A percentile compares a stretch with the other conserved stretches of the same genome.
These are phyloP conservation scores for Speoplatyrhinus poulsoni DNA, from an alignment of 2,113 vertebrate genomes.

Conservation along the genomic window DNA sequence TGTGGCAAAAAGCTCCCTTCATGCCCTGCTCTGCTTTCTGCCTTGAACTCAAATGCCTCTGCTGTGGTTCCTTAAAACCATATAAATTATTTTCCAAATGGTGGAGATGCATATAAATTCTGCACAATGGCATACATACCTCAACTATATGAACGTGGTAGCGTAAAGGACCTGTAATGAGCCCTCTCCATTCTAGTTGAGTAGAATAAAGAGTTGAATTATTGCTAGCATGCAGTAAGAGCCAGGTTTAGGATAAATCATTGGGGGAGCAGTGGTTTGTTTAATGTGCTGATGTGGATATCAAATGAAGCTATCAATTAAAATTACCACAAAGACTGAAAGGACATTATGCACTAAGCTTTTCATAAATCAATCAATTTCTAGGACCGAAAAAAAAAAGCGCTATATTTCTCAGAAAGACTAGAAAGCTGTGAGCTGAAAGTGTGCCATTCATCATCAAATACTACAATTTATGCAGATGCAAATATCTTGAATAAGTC, in stretches of 20 bases:
- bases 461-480: conserved; percentile 55
- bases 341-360: conserved; percentile 47
- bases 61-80: conserved; percentile 28
- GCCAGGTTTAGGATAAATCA: conserved; percentile 49
- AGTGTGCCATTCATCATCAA: conserved; percentile 58
- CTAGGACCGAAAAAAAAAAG: conserved; percentile 11
- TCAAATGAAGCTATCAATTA: conserved; percentile 70
- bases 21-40: conserved; percentile 1
- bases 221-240: conserved; percentile 36
- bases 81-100: conserved; percentile 32
- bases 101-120: conserved; percentile 16
- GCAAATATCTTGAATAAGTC: conserved; percentile 46
- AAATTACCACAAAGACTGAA: conserved; percentile 50
- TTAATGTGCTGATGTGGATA: conserved; percentile 60
- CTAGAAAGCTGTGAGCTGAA: conserved; percentile 23
- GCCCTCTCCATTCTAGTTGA: conserved; percentile 35
- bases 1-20: not conserved
- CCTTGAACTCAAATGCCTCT: not conserved
- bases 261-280: conserved; percentile 36
- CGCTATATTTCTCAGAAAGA: conserved; percentile 42
- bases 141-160: conserved; percentile 11
- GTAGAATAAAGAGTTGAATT: conserved; percentile 34
- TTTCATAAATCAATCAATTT: conserved; percentile 65
- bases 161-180: conserved; percentile 11
- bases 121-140: conserved; percentile 23